These are phyloP conservation scores for Cylindroiulus punctatus DNA, from an alignment of 2,888 invertebrate genomes.

Conservation along the genomic window DNA sequence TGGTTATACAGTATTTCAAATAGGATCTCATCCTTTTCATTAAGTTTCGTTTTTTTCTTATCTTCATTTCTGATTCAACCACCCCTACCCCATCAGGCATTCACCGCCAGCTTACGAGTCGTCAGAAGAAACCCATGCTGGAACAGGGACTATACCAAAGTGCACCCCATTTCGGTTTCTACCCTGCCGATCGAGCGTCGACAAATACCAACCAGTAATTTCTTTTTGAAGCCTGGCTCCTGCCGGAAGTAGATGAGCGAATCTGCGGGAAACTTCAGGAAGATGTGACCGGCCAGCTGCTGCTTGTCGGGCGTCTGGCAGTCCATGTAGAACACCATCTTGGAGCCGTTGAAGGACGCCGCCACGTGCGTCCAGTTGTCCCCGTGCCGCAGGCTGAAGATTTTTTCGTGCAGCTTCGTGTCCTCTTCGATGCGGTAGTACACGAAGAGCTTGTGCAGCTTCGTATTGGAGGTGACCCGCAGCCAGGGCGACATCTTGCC, in stretches of 20 bases:
- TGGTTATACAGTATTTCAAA: too few species aligned
- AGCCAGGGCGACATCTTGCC: slow-evolving; percentile 58
- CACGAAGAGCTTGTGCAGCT: slow-evolving; percentile 54
- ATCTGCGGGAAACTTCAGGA: slow-evolving; percentile 56
- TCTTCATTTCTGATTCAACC: too few species aligned
- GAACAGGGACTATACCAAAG: too few species aligned
- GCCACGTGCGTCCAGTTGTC: slow-evolving; percentile 56
- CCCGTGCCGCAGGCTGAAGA: slow-evolving; percentile 52
- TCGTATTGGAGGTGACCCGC: slow-evolving; percentile 56
- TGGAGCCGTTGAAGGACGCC: slow-evolving; percentile 12
- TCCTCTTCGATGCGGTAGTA: slow-evolving; percentile 56
- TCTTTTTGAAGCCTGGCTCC: slow-evolving; percentile 58
- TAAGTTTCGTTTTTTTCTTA: too few species aligned
- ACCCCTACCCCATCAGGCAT: too few species aligned
- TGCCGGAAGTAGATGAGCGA: slow-evolving; percentile 58
- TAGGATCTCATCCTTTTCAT: too few species aligned
- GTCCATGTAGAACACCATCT: slow-evolving; percentile 49
- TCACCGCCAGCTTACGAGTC: too few species aligned
- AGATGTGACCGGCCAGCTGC: slow-evolving; percentile 54
- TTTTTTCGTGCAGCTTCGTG: slow-evolving; percentile 55
- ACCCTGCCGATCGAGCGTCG: too few species aligned
- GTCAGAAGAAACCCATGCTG: too few species aligned
- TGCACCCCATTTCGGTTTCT: too few species aligned
- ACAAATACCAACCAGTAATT: slow-evolving; percentile 55
- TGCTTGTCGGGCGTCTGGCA: slow-evolving; percentile 49